Conservation (phyloP, 2,797 vertebrate genomes). For the Pachyuromys duprasi region DNA sequence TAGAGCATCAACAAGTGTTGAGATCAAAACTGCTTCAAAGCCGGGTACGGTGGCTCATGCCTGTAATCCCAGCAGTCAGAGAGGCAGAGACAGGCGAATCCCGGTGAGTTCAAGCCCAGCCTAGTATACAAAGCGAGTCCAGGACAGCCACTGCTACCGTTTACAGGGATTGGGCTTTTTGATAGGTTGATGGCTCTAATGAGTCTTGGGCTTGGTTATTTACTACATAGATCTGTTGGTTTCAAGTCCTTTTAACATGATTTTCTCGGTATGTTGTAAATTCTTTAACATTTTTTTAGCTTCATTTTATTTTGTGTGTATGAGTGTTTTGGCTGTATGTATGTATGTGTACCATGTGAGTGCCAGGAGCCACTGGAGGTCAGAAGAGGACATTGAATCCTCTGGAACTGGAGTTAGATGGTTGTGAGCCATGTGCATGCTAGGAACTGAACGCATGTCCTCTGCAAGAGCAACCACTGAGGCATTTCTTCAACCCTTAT, state of each 20-base stretch:
- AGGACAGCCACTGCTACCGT: not conserved
- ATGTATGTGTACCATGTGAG: not conserved
- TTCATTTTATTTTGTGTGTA: not conserved
- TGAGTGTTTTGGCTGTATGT: not conserved
- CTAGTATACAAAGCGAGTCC: no score
- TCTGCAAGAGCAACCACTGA: not conserved
- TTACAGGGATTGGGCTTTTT: constrained; percentile 29
- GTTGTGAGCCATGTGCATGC: not conserved
- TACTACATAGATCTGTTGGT: not conserved
- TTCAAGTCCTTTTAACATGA: not conserved
- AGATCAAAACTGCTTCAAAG: constrained; percentile 23
- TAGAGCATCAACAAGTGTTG: not conserved
- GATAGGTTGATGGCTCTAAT: not conserved
- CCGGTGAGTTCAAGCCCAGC: no score
- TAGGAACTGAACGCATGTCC: not conserved
- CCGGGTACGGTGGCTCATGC: not conserved
- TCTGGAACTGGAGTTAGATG: not conserved
- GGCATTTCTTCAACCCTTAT: not conserved
- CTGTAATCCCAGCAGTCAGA: no score
- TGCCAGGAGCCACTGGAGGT: not conserved
- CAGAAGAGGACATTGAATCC: no score
- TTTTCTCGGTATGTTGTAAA: not conserved
- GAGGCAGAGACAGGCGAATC: no score
- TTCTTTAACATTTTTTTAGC: not conserved
- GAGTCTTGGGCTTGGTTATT: not conserved